These are phyloP conservation scores for Acromyrmex echinatior DNA, from an alignment of 1,140 invertebrate species.

Conservation along the genomic window DNA sequence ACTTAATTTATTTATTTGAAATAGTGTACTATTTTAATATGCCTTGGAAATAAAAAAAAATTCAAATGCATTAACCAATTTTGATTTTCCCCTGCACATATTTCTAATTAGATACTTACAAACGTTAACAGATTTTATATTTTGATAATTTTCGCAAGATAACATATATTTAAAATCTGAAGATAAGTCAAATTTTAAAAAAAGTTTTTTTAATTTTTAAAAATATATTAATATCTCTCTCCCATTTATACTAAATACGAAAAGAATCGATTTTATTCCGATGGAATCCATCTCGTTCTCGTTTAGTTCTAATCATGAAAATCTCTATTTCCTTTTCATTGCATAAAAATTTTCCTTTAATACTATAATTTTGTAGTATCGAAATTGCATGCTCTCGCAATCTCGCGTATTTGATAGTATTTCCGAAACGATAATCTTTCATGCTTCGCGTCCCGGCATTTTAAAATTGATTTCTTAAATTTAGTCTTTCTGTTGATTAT, in stretches of 20 bases:
- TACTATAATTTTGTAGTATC: background rate
- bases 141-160: background rate
- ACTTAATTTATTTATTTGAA: background rate
- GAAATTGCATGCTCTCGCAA: background rate
- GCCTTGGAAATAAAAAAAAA: background rate
- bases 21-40: background rate
- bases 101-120: background rate
- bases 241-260: background rate
- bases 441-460: background rate
- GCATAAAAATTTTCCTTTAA: background rate
- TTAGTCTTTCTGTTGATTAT: conserved; percentile 2
- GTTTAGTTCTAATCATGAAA: background rate
- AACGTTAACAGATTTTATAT: background rate
- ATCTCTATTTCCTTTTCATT: background rate
- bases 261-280: background rate
- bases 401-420: background rate
- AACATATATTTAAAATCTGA: background rate
- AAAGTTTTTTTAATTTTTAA: background rate
- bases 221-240: background rate
- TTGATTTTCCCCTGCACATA: background rate
- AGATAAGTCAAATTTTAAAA: background rate
- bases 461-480: background rate
- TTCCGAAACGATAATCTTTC: background rate
- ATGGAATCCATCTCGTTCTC: background rate
- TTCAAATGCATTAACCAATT: background rate